phyloP scores from a whole-genome alignment of 2,797 vertebrate species.

The Sternotherus odoratus region DNA sequence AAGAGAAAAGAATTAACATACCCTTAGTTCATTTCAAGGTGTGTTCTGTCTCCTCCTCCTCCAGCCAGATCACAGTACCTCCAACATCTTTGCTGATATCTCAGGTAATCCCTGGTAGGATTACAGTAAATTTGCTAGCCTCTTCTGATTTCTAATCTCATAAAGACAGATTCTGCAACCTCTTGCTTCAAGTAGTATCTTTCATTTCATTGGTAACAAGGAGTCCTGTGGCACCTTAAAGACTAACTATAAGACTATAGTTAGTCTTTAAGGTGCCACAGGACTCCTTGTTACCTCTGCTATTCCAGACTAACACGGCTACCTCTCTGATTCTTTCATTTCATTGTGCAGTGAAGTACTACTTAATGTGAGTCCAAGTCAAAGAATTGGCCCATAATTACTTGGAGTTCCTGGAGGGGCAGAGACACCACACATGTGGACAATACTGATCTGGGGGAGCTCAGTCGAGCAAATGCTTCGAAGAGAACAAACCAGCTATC shows the following conservation, averaged over 20 bases:
- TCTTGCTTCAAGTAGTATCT: not conserved
- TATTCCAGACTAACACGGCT: no score
- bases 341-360: not conserved
- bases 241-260: no score
- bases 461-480: not conserved
- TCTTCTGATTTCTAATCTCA: not conserved
- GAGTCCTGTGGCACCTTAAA: no score
- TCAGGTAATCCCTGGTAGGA: not conserved
- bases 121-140: not conserved
- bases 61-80: not conserved
- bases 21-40: not conserved
- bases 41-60: not conserved
- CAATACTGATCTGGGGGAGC: not conserved
- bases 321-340: no score
- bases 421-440: not conserved
- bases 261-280: no score
- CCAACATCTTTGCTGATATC: not conserved
- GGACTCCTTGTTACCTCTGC: no score
- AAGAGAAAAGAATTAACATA: not conserved
- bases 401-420: no score
- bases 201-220: not conserved
- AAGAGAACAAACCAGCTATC: not conserved
- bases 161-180: not conserved
- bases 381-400: not conserved
- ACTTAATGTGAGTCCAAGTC: not conserved